Base-by-base conservation (phyloP, 2,797 vertebrate species). In the Tolypeutes matacus region DNA sequence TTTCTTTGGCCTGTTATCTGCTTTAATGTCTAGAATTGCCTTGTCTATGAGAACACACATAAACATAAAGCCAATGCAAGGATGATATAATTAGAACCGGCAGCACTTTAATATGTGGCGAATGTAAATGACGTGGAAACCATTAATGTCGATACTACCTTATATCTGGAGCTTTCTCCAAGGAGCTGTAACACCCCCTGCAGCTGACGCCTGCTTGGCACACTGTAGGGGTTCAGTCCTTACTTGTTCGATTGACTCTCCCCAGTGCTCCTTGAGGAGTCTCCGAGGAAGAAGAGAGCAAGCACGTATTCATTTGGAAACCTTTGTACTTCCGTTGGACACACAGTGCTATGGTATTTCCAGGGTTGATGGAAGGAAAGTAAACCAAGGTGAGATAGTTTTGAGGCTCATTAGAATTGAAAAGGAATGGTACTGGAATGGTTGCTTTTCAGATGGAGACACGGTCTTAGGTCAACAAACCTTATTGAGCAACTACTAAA, bases 61-160 rank as follows among this genome's bases (percentile, higher is more conserved):
- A 86, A 81, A 90, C 21, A 51, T 27, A 80, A 93, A 86, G 70
- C 27, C 60, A 86, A 25, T 64, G 80, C 31, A 64, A 39, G 82
- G 86, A 78, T 82, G 73, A 92, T 42, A 78, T 36, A 84, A 70
- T 87, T 51, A 93, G 70, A 95, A 93, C 39, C 34, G 93, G 82
- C n/a, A 78, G 15, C 25, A 25, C n/a, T 87, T 93, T 92, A 77
- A 51, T 29, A 65, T 86, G 51, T 72, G 51, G 46, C 42, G 15
- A 91, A 89, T 91, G 42, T 56, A 90, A 92, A 90, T 87, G 56
- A 25, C 36, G 75, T 78, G 25, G 75, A 83, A 95, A 78, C n/a
- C 39, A 64, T 86, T 89, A 70, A 75, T 84, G 56, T 70, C 46
- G 70, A 36, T 67, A 72, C 76, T 53, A 72, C 36, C 25, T 78